Evolutionary conservation across 1,140 invertebrate species (phyloP).

Genomic region (Branchinecta lindahli): DNA sequence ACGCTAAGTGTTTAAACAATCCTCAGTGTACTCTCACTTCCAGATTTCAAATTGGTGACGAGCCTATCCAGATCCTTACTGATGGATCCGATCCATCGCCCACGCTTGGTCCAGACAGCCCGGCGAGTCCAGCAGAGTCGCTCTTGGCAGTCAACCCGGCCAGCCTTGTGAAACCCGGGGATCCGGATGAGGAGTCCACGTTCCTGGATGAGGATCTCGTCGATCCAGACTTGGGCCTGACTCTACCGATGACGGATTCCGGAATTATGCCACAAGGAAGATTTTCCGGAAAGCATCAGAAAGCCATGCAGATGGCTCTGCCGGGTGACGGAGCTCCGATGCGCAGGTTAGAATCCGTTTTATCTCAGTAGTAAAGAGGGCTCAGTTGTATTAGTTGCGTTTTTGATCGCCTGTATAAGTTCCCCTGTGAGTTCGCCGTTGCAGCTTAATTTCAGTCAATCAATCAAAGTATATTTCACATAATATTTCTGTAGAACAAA

Average conservation of each 20-base stretch:
- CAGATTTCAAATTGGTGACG: slow-evolving; percentile 2
- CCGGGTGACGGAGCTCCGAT: background rate
- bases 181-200: background rate
- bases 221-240: background rate
- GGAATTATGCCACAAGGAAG: background rate
- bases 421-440: too few species aligned
- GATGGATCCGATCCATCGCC: background rate
- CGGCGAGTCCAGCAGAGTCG: background rate
- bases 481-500: too few species aligned
- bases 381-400: too few species aligned
- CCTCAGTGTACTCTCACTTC: background rate
- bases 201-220: background rate
- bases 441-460: too few species aligned
- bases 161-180: background rate
- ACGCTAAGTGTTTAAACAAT: too few species aligned
- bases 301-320: background rate
- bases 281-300: background rate
- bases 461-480: too few species aligned
- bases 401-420: too few species aligned
- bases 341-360: background rate
- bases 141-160: background rate
- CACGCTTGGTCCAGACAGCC: background rate
- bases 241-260: background rate
- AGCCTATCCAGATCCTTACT: background rate
- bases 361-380: too few species aligned